Evolutionary conservation across 1,140 invertebrate genomes (phyloP), one percentile per base, ranked within the genome.

Genomic region (Diachasma alloeum): DNA sequence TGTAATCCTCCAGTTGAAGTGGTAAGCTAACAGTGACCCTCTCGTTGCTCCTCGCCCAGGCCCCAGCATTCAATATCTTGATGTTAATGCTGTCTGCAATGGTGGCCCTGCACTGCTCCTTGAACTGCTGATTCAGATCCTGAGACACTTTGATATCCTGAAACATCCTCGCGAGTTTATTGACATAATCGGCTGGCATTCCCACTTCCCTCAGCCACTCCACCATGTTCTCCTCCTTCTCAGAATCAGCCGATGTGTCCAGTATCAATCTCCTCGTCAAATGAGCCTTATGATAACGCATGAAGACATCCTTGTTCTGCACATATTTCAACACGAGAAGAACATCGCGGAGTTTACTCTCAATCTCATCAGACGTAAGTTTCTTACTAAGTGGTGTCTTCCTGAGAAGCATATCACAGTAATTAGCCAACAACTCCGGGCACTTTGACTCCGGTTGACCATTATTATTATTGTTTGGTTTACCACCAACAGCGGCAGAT

Each of bases 211-310:
- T 89, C 63, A 97, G 87, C 95, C 97, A 98, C 87, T 99, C 98
- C 0, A 99, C 98, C 96, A 99, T 99, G 88, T 98, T 98, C 90
- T 99, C 98, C 90, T 99, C 99, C 87, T 99, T 99, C 87, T 99
- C 99, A 80, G 97, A 98, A 90, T 99, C 99, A 1, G 98, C 97
- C 82, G 97, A 99, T 15, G 96, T 97, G 83, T 99, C 97, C 68
- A 99, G 91, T 84, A 99, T 98, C 37, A 99, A 92, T 81, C 99
- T 92, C 81, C 99, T 91, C 26, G 98, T 99, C 80, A 99, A 92
- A 91, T 99, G 98, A 46, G 97, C 97, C 90, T 99, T 99, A 89
- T 99, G 97, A 90, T 98, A 99, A 78, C 98, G 92, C 98, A 99
- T 99, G 87, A 99, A 99, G 8, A 99, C 97, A 92, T 99, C 98